Evolutionary conservation across 2,797 vertebrate species (phyloP).

Genomic region (Syngnathus rostellatus): DNA sequence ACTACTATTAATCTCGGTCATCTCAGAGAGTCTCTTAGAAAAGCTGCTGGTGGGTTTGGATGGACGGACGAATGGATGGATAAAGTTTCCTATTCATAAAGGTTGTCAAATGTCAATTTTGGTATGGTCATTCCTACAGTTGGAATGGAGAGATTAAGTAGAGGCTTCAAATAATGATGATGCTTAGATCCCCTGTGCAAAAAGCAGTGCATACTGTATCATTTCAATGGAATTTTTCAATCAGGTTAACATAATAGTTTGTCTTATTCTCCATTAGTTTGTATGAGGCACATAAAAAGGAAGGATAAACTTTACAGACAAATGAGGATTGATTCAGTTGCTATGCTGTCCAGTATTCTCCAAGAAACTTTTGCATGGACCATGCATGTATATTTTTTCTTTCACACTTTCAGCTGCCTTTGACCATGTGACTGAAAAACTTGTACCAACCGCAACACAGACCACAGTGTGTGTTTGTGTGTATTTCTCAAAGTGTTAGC

Average conservation of each 20-base stretch:
- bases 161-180: no score
- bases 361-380: conserved; percentile 26
- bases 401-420: conserved; percentile 20
- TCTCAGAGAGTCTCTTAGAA: no score
- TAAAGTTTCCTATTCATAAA: no score
- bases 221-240: neutral
- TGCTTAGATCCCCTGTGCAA: no score
- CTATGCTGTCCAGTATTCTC: conserved; percentile 24
- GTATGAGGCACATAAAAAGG: neutral
- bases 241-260: neutral
- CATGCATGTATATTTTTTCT: conserved; percentile 19
- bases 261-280: neutral
- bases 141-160: no score
- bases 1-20: no score
- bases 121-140: no score
- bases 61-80: no score
- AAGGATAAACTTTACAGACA: conserved; percentile 14
- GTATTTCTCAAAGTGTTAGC: conserved; percentile 18
- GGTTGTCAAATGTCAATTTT: no score
- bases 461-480: conserved; percentile 11
- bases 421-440: conserved; percentile 20
- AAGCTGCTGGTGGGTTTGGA: no score
- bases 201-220: neutral
- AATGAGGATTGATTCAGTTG: conserved; percentile 36
- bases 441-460: conserved; percentile 11